A percentile compares a stretch with the other conserved stretches of the same genome.
Conservation (phyloP, 2,797 vertebrate genomes). For the Tadarida brasiliensis region DNA sequence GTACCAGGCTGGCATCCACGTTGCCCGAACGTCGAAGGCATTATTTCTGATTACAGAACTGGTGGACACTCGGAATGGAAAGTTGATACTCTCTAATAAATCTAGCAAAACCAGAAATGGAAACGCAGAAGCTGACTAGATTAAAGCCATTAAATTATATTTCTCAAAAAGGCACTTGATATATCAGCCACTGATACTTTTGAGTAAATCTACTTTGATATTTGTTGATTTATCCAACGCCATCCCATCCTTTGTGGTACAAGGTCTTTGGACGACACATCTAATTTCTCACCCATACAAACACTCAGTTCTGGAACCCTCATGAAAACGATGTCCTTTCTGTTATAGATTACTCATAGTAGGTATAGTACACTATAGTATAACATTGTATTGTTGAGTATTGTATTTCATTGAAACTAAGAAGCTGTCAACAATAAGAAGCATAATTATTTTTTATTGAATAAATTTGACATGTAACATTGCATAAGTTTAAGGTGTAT, state of each 20-base stretch:
- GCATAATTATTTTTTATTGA: not conserved
- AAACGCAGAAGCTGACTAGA: slow-evolving; percentile 76
- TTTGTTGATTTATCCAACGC: slow-evolving; percentile 71
- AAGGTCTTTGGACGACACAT: slow-evolving; percentile 25
- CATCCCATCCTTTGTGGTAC: slow-evolving; percentile 70
- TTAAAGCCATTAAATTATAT: slow-evolving; percentile 81
- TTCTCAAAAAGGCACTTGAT: slow-evolving; percentile 76
- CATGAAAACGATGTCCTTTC: not conserved
- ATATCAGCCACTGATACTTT: slow-evolving; percentile 74
- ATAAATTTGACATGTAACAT: not conserved
- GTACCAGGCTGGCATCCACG: not conserved
- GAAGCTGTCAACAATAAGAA: not conserved
- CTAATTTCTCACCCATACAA: slow-evolving; percentile 83
- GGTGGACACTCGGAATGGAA: not conserved
- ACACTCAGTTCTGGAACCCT: slow-evolving; percentile 23
- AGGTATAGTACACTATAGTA: not conserved
- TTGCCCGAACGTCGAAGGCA: slow-evolving; percentile 68
- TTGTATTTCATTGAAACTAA: slow-evolving; percentile 20
- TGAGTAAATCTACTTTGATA: slow-evolving; percentile 78
- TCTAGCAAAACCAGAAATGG: slow-evolving; percentile 61
- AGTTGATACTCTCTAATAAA: slow-evolving; percentile 77
- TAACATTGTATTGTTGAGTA: not conserved
- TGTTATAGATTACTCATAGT: not conserved
- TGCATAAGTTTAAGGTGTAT: not conserved
- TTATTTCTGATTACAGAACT: slow-evolving; percentile 65